Base-by-base conservation (phyloP, 1,140 invertebrate genomes). In the Latrodectus geometricus region DNA sequence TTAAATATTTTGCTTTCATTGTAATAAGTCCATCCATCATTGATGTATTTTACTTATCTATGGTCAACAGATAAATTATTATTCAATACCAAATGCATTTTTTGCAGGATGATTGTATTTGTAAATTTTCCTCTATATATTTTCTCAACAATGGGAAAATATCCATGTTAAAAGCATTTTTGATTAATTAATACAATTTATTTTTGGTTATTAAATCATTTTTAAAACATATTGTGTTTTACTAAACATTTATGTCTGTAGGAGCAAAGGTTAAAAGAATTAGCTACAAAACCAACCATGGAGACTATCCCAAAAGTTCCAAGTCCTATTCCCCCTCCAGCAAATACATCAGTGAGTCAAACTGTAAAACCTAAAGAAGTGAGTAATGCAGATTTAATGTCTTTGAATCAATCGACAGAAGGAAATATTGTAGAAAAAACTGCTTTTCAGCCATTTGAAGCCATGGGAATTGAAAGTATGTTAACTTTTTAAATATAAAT, bases 251-350 rank as follows among this genome's bases (percentile, higher is more conserved):
- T 61, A 3, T 14, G 54, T 61, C 11, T 61, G 8, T 48, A 87
- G 85, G 85, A 87, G 61, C 85, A 87, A 12, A 56, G 85, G 61
- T 54, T 87, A 14, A 87, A 80, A 74, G 85, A 87, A 66, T 52
- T 79, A 15, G 79, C 66, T 76, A 20, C 20, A 17, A 73, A 72
- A 35, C 12, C 76, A 50, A 21, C 76, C 15, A 8, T 15, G 11
- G 85, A 87, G 4, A 11, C 76, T 7, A n/a, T 23, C 12, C 35
- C 52, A 49, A 86, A 86, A 50, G 85, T 75, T 50, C 77, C 85
- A 23, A 87, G 76, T 54, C 76, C 85, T 21, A 72, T 87, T 17
- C 85, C 85, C 8, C 76, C 76, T 35, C 85, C 85, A 52, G 66
- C 15, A 35, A 35, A 35, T 35, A 35, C 35, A 65, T 74, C 85